Conservation (phyloP, 2,888 invertebrate species). For the Oscheius sp. region DNA sequence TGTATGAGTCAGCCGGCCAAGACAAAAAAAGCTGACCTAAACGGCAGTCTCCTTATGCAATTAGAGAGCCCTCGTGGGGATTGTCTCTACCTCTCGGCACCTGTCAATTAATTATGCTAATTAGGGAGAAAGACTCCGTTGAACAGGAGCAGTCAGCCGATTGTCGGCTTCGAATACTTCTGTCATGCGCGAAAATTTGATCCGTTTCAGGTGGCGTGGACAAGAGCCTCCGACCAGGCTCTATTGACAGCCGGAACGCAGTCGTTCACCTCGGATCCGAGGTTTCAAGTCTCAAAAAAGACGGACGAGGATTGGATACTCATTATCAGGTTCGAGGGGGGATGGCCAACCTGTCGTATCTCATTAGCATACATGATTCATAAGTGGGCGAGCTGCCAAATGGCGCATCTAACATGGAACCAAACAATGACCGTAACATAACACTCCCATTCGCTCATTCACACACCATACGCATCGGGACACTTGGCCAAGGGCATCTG, state of each 20-base stretch:
- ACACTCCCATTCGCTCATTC: constrained; percentile 7
- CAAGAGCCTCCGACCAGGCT: constrained; percentile 61
- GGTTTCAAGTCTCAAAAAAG: constrained; percentile 64
- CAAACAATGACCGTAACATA: constrained; percentile 23
- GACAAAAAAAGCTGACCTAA: not conserved
- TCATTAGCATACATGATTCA: constrained; percentile 33
- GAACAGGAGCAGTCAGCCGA: constrained; percentile 17
- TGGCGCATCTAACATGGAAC: no score
- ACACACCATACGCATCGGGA: constrained; percentile 15
- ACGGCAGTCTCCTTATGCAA: constrained; percentile 17
- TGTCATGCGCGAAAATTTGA: constrained; percentile 3
- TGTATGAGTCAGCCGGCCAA: no score
- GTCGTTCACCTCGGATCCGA: constrained; percentile 62
- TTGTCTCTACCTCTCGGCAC: constrained; percentile 16
- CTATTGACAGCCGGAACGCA: constrained; percentile 65
- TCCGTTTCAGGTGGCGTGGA: constrained; percentile 61
- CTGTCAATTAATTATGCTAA: constrained; percentile 32
- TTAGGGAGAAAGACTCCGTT: constrained; percentile 16
- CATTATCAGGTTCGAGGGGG: constrained; percentile 53
- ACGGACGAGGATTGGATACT: constrained; percentile 62
- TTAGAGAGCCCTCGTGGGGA: constrained; percentile 22
- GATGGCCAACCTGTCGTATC: constrained; percentile 27
- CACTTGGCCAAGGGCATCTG: constrained; percentile 1
- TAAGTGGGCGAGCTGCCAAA: not conserved
- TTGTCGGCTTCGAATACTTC: not conserved